Percentiles rank a stretch among this genome's conserved stretches.
These are phyloP conservation scores for Mesembrinibis cayennensis DNA, from an alignment of 2,113 vertebrate genomes.

Conservation along the genomic window DNA sequence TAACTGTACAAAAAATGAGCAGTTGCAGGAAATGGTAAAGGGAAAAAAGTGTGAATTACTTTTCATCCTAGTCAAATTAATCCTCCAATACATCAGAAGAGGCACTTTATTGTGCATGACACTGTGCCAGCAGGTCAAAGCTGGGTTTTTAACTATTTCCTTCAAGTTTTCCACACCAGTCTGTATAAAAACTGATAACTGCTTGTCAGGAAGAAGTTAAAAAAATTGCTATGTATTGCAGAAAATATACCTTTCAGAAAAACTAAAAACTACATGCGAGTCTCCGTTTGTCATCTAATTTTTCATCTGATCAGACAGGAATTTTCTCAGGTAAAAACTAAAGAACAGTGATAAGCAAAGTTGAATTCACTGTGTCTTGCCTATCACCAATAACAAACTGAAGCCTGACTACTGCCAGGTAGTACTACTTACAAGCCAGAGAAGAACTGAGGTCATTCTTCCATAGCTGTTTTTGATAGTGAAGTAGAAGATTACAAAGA, in stretches of 20 bases:
- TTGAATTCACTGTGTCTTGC: neutral
- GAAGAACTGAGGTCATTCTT: constrained; percentile 61
- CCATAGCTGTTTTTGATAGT: constrained; percentile 55
- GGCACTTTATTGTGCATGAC: neutral
- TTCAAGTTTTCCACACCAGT: neutral
- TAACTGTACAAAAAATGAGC: neutral
- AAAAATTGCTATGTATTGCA: neutral
- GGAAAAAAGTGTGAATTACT: neutral
- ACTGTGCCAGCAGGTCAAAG: neutral
- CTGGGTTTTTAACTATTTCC: neutral
- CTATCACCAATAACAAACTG: neutral
- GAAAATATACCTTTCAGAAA: neutral
- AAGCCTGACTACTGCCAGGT: constrained; percentile 51
- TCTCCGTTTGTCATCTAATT: neutral
- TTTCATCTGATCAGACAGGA: neutral
- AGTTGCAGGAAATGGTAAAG: neutral
- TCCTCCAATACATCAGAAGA: neutral
- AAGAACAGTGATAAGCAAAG: neutral
- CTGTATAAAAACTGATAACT: neutral
- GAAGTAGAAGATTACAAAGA: constrained; percentile 53
- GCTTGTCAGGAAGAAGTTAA: neutral
- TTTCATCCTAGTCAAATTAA: neutral
- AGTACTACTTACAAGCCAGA: constrained; percentile 61
- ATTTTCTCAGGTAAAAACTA: neutral
- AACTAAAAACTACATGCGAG: neutral